Evolutionary conservation across 2,113 vertebrate genomes (phyloP), one percentile per base, ranked within the genome.

Genomic region (Menura novaehollandiae): DNA sequence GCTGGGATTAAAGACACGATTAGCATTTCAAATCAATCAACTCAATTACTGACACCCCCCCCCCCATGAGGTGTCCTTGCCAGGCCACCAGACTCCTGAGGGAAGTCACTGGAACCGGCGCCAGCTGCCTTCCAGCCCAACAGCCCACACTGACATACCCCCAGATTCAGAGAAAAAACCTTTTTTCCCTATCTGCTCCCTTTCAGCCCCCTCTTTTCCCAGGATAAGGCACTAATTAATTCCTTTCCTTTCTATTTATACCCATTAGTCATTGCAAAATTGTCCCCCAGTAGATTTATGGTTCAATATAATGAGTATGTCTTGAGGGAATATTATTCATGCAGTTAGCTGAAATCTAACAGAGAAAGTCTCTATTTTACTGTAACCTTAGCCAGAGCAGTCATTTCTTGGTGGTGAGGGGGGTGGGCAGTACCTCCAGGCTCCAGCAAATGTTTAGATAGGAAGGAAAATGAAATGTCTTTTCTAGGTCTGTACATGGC

Each of bases 241-340:
- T 78, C 71, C 84, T 95, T 95, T 93, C 89, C 95, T 85, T 89
- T 87, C 96, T 97, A 96, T 97, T 97, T 96, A 95, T 96, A 92
- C 41, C 62, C 47, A 18, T 91, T 74, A 95, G 92, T 94, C 89
- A 94, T 67, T 87, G 83, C 85, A 56, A 67, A 80, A 92, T 23
- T 49, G 79, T 92, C 55, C 80, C 88, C 43, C 77, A 19, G 75
- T 14, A 78, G 84, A 80, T 78, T 87, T 82, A 82, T n/a, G 16
- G 82, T 44, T 96, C 69, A 28, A 26, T 74, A 79, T 58, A 89
- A 93, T 64, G 69, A 86, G 39, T 69, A 37, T 12, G 89, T 87
- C 91, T 85, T 43, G 18, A 73, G 88, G 91, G 89, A 91, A 41
- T 80, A 94, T 95, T 95, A 96, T 91, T 95, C 88, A 74, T 84